These are phyloP conservation scores for Drosophila tropicalis DNA, from an alignment of 1,140 invertebrate species.

Conservation along the genomic window DNA sequence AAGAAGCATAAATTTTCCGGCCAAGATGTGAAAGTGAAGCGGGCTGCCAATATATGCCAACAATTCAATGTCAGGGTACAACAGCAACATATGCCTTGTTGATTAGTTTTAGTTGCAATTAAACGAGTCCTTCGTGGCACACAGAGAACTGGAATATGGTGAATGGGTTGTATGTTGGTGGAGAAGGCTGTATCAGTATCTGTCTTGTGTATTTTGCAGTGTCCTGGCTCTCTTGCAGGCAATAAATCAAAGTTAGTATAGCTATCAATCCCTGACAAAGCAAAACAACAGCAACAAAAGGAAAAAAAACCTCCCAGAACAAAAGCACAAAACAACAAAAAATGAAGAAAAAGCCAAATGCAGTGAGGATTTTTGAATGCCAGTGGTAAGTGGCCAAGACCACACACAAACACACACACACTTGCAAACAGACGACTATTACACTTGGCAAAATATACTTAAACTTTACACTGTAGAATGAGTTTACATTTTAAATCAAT, in stretches of 20 bases:
- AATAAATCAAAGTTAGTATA: slow-evolving; percentile 72
- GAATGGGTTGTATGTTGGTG: not conserved
- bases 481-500: too few species aligned
- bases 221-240: slow-evolving; percentile 31
- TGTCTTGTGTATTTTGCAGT: slow-evolving; percentile 30
- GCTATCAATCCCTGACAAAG: slow-evolving; percentile 68
- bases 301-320: not conserved
- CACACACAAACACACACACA: slow-evolving; percentile 16
- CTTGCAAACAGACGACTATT: too few species aligned
- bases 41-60: slow-evolving; percentile 43
- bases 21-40: slow-evolving; percentile 3
- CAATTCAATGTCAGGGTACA: slow-evolving; percentile 34
- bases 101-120: slow-evolving; percentile 57
- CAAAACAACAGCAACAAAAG: slow-evolving; percentile 27
- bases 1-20: not conserved
- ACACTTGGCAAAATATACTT: slow-evolving; percentile 12
- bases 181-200: slow-evolving; percentile 13
- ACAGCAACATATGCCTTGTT: slow-evolving; percentile 24
- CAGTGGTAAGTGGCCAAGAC: slow-evolving; percentile 64
- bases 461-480: too few species aligned
- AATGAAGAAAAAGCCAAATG: slow-evolving; percentile 5
- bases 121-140: slow-evolving; percentile 30
- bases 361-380: slow-evolving; percentile 63
- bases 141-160: not conserved
- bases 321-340: slow-evolving; percentile 13